Evolutionary conservation across 2,113 vertebrate genomes (phyloP), one percentile per base, ranked within the genome.

Genomic region (Plestiodon gilberti): DNA sequence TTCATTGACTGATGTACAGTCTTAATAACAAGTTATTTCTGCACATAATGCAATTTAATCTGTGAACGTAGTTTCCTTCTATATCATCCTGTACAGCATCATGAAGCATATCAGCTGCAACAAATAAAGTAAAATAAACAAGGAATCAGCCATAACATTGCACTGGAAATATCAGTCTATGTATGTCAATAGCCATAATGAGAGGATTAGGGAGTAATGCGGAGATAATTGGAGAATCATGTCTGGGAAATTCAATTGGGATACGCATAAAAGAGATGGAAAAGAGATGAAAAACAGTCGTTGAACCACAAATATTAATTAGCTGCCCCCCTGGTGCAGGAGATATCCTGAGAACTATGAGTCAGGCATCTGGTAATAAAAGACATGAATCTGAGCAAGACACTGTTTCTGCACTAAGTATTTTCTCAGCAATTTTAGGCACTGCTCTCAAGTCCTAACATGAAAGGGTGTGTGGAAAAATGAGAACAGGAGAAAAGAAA

Each of bases 361-460:
- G 89, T 93, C 89, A 93, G 86, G n/a, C 7, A 6, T 94, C 92
- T 91, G 69, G 75, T 57, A 86, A 86, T 78, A 64, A 91, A 90
- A 87, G 28, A n/a, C 6, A 84, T 84, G 52, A 88, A 82, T 61
- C 25, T 83, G 85, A 91, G 84, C 33, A 88, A 78, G 76, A 55
- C 30, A 87, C 86, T 83, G 14, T 20, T 35, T 90, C 87, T 92
- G 80, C 73, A 83, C 3, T 43, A 81, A 25, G 25, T 83, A 61
- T 91, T 95, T 92, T 89, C 90, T 92, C 81, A 89, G 85, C 78
- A 52, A n/a, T 86, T 69, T 92, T 84, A 91, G 84, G 25, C 43
- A 52, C 10, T 86, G 30, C 67, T 91, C 73, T 89, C 87, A 92
- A 89, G 88, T 81, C 43, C 82, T 75, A 89, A 90, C 84, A 87